Base-by-base conservation (phyloP, 1,140 invertebrate genomes). In the Nasonia vitripennis region DNA sequence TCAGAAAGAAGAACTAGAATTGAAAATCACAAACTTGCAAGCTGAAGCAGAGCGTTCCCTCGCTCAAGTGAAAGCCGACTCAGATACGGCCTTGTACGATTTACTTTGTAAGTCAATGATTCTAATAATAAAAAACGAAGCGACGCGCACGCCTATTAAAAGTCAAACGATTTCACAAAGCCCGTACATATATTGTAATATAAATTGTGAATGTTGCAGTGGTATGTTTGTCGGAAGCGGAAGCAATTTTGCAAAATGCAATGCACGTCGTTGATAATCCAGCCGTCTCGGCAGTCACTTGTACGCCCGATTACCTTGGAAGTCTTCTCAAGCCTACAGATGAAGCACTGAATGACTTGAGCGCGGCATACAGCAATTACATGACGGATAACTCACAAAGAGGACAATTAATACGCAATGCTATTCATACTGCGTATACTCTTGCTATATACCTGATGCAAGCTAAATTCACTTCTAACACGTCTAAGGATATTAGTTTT, bases 401-500 rank as follows among this genome's bases (percentile, higher is more conserved):
- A 87, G 91, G 91, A 86, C 87, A 88, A 74, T 86, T 94, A 17
- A 91, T 93, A 77, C 89, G 89, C 7, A 89, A 77, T 86, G 88
- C 92, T 74, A 91, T 93, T 81, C 89, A 90, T 34, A 92, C 94
- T 62, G 93, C 94, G 31, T 95, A 96, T 91, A 90, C 92, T 37
- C 90, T 96, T 27, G 93, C 95, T 17, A 93, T 94, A 81, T 95
- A 95, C 90, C 92, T 97, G 67, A 91, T 96, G 81, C 94, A 96
- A 89, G 96, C 95, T 12, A 95, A 95, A 92, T 95, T 95, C 2
- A 95, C 95, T 23, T 95, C 95, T 17, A 96, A 96, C 90, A 96
- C 95, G 14, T 95, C 95, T 73, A 95, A 95, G 51, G 95, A 97
- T 91, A 96, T 97, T 88, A 94, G 95, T 71, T 94, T 95, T 91